phyloP scores from a whole-genome alignment of 2,113 vertebrate genomes.

The Lepus europaeus region DNA sequence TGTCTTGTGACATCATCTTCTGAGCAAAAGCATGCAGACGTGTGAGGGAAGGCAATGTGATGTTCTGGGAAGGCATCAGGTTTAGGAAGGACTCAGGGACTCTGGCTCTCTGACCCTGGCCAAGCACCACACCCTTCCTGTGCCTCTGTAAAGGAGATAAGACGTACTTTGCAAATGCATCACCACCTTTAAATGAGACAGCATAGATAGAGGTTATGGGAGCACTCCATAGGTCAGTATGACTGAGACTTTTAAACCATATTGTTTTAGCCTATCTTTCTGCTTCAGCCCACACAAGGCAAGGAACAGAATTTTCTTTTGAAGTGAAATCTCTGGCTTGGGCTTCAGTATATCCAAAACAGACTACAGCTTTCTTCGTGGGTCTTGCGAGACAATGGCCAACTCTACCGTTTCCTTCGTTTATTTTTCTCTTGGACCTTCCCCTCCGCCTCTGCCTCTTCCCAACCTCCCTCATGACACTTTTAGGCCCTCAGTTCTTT shows the following conservation, averaged over 20 bases:
- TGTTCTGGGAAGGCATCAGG: not conserved
- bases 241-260: not conserved
- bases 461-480: not conserved
- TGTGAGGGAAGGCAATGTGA: not conserved
- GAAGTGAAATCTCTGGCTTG: not conserved
- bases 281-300: not conserved
- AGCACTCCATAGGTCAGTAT: not conserved
- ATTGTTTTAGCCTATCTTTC: not conserved
- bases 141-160: not conserved
- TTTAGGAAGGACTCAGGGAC: not conserved
- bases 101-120: not conserved
- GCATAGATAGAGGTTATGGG: not conserved
- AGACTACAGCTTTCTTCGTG: not conserved
- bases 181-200: not conserved
- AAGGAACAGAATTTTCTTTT: not conserved
- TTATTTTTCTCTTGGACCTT: not conserved
- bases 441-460: not conserved
- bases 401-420: not conserved
- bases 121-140: not conserved
- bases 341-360: not conserved
- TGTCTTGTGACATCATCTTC: conserved; percentile 14
- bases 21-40: conserved; percentile 35
- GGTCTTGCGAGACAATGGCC: not conserved
- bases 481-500: not conserved
- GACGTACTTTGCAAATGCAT: not conserved